Percentiles rank a stretch among this genome's conserved stretches.
These are phyloP conservation scores for Crotalus helleri DNA, from an alignment of 2,113 vertebrate genomes.

Conservation along the genomic window DNA sequence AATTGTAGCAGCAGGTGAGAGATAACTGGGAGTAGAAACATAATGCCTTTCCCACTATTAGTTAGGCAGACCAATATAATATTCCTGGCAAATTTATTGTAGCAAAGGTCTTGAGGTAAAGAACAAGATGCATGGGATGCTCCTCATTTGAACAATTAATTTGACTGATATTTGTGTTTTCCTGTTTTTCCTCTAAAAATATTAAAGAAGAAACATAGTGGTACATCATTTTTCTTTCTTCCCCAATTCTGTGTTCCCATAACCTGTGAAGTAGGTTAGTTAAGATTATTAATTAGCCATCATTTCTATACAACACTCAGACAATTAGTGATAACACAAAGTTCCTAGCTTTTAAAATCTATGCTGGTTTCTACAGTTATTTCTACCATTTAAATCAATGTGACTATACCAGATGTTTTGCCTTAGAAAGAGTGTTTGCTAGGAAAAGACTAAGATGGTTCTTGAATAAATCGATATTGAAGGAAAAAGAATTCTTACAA, in stretches of 20 bases:
- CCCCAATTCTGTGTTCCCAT: background rate
- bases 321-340: background rate
- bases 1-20: background rate
- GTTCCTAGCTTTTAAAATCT: background rate
- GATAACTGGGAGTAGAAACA: background rate
- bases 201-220: background rate
- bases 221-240: background rate
- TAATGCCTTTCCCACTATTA: background rate
- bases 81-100: background rate
- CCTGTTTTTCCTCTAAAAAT: background rate
- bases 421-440: too few species aligned
- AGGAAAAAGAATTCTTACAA: too few species aligned
- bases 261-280: background rate
- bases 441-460: too few species aligned
- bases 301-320: background rate
- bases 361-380: background rate
- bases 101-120: background rate
- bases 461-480: too few species aligned
- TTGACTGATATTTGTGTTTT: background rate
- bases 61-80: background rate
- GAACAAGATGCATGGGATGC: background rate
- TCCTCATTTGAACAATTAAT: background rate
- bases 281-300: background rate
- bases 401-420: too few species aligned
- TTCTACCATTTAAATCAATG: background rate